These are phyloP conservation scores for Apostichopus japonicus DNA, from an alignment of 35 echinoderm and acorn worm species.

Conservation along the genomic window DNA sequence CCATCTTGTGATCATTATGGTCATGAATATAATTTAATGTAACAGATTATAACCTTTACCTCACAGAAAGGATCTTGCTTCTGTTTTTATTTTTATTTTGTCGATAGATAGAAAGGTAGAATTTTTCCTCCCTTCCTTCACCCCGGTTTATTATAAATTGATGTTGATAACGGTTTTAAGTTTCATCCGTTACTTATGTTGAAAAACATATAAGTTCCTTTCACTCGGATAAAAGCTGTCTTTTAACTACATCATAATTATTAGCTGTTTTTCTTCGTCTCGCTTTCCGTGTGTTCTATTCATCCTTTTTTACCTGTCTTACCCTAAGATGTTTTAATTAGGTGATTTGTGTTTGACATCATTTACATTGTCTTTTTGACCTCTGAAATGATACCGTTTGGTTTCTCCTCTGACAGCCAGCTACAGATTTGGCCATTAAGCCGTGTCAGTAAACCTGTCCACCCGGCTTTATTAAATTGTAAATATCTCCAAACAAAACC, in stretches of 20 bases:
- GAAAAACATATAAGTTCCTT: neutral
- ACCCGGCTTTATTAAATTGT: conserved; percentile 38
- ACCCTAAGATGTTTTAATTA: conserved; percentile 4
- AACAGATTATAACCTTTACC: too few relatives aligned
- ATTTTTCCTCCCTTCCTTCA: too few relatives aligned
- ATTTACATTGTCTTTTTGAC: conserved; percentile 5
- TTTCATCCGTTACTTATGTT: neutral
- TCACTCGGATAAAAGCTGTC: neutral
- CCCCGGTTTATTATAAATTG: neutral
- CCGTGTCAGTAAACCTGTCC: conserved; percentile 34
- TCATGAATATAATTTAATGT: too few relatives aligned
- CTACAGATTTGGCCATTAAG: conserved; percentile 28
- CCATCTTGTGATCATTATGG: too few relatives aligned
- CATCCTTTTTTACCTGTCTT: neutral
- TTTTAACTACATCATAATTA: neutral
- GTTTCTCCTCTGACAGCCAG: neutral
- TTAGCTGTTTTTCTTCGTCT: too few relatives aligned
- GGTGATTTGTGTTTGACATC: neutral
- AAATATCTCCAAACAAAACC: conserved; percentile 34
- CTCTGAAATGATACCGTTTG: neutral
- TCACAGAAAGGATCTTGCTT: too few relatives aligned
- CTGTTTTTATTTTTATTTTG: too few relatives aligned
- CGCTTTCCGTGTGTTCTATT: too few relatives aligned
- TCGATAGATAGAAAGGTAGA: too few relatives aligned
- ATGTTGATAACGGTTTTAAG: neutral